Evolutionary conservation across 2,888 invertebrate species (phyloP), one percentile per base, ranked within the genome.

Genomic region (Heterodera filipjevi): DNA sequence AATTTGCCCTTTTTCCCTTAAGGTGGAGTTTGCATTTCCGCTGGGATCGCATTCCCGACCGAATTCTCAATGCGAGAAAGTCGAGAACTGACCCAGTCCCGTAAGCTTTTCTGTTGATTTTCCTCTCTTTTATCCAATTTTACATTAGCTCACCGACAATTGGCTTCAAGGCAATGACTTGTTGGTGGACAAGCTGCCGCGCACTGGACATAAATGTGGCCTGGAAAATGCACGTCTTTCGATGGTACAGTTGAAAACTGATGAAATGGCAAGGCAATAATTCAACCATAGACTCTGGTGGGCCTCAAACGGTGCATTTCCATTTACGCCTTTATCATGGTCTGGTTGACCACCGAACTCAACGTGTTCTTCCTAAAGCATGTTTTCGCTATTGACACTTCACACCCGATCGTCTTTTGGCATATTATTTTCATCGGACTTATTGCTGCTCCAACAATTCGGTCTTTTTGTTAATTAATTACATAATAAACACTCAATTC

Each of bases 321-420:
- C 30, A 93, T 98, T 22, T 95, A 95, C 88, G 95, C 96, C 90
- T 92, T 99, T 86, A 96, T 98, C 27, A 93, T 98, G 82, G 95
- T 98, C 90, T 99, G 97, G 97, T 96, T 98, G 92, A 82, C 91
- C 84, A 95, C 96, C 14, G 99, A 99, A 91, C 91, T 99, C 85
- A 99, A 99, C 90, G 98, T 98, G 64, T 99, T 99, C 91, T 99
- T 99, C 91, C 92, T 99, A 82, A 99, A 99, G 91, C 98, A 99
- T 90, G 96, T 99, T 85, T 97, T 98, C 90, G 95, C 96, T 91
- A 94, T 99, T 92, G 98, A 97, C 75, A 95, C 98, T 1, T 94
- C 94, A 79, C 99, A 99, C 92, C 94, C 94, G 19, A 92, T 99
- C 32, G 88, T 89, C 12, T 86, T 95, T 84, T 93, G 93, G 82